Conservation (phyloP, 2,113 vertebrate genomes). For the Pseudopipra pipra region DNA sequence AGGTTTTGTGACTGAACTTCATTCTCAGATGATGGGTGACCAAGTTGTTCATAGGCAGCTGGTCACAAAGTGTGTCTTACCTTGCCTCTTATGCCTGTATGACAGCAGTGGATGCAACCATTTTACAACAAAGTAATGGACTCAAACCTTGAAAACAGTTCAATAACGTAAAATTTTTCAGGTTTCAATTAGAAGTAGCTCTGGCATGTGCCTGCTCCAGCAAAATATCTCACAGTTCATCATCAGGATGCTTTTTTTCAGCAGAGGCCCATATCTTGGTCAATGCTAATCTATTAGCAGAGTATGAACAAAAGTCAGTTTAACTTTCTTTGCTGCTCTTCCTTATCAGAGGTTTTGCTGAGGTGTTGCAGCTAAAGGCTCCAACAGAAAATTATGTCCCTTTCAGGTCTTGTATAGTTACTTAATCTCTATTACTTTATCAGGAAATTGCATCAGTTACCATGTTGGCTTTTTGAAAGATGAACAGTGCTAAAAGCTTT, state of each 20-base stretch:
- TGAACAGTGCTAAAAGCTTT: background rate
- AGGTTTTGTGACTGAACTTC: background rate
- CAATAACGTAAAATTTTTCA: background rate
- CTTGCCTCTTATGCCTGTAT: background rate
- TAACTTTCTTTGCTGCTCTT: background rate
- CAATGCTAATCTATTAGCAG: background rate
- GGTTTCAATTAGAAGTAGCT: background rate
- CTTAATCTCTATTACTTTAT: background rate
- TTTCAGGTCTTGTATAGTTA: background rate
- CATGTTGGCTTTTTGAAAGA: background rate
- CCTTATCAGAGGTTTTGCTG: background rate
- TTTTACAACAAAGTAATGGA: too few species aligned
- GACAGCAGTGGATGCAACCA: background rate
- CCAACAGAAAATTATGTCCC: background rate
- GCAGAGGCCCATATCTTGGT: background rate
- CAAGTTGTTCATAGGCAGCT: background rate
- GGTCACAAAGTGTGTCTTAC: fast-evolving
- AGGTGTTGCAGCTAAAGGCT: background rate
- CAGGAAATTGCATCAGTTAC: background rate
- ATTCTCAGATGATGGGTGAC: background rate
- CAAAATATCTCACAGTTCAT: background rate
- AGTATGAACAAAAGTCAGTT: background rate
- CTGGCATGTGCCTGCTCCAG: background rate
- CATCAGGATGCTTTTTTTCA: background rate
- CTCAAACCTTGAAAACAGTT: background rate